Base-by-base conservation (phyloP, 2,797 vertebrate genomes). In the Gymnodraco acuticeps region DNA sequence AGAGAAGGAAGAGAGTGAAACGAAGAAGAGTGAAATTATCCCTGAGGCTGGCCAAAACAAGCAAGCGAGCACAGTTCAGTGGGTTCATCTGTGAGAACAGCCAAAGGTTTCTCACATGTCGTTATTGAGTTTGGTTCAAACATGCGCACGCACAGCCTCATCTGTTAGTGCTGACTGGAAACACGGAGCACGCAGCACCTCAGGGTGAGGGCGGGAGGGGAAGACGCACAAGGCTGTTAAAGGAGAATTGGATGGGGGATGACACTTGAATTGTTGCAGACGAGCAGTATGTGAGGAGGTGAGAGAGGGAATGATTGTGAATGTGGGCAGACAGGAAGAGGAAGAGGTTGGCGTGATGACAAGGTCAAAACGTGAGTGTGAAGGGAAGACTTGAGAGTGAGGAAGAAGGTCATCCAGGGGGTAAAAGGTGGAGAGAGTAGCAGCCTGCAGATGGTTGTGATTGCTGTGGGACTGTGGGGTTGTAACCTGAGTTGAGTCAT, bases 251-350 rank as follows among this genome's bases (percentile, higher is more conserved):
- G 77, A 73, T 52, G 69, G 55, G 56, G 58, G 82, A 89, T 82
- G 86, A 84, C 76, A 84, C 51, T 74, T 83, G 62, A 84, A 84
- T 73, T 80, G 84, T 80, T 84, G 76, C 61, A 62, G 70, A 69
- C 27, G 60, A 52, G 62, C 71, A 67, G 66, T 13, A 51, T 78
- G 81, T 75, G 75, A 70, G 77, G 70, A 88, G 64, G 64, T 71
- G 77, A 80, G 66, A 80, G 54, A 70, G 70, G 41, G 63, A 79
- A 38, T 58, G 64, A 71, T 67, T 62, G 66, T 64, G 60, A 76
- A 78, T 78, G 73, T 66, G 66, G 74, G 80, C 41, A 64, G 84
- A 77, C 61, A 76, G 66, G 59, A 74, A 69, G 72, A 85, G 70
- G 68, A 65, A 70, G 71, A 69, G 68, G 70, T 52, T 62, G 47